Conservation (phyloP, 2,797 vertebrate genomes). For the Botia almorhae region DNA sequence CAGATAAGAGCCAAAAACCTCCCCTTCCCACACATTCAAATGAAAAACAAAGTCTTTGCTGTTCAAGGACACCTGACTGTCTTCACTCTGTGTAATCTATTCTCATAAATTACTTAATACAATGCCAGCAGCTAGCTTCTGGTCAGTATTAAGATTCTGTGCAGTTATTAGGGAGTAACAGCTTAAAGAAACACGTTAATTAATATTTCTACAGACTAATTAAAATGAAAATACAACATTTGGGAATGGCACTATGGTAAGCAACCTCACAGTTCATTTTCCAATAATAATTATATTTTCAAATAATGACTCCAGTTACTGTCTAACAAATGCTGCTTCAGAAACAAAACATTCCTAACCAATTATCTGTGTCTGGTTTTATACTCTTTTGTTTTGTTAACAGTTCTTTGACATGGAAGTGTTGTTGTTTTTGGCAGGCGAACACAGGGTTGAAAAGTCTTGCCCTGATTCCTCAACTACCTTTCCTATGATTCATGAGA, state of each 20-base stretch:
- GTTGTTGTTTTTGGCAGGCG: too few species aligned
- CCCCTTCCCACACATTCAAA: conserved; percentile 22
- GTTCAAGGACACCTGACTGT: conserved; percentile 30
- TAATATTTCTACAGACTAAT: too few species aligned
- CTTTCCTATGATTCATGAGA: neutral
- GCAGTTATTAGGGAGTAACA: neutral
- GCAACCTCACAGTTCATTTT: too few species aligned
- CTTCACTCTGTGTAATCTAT: conserved; percentile 4
- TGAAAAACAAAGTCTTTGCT: neutral
- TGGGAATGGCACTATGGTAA: too few species aligned
- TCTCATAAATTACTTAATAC: conserved; percentile 3
- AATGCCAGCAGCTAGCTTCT: neutral
- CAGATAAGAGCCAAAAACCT: conserved; percentile 23
- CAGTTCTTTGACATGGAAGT: neutral
- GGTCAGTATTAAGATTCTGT: neutral
- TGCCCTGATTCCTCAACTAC: neutral
- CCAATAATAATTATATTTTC: too few species aligned
- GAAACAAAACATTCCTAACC: neutral
- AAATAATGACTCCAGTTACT: too few species aligned
- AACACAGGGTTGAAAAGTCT: neutral
- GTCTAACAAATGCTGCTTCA: too few species aligned
- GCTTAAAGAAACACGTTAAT: neutral
- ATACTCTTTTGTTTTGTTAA: neutral
- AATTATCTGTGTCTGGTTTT: neutral
- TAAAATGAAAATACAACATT: too few species aligned